These are phyloP conservation scores for Antechinus stuartii DNA, from an alignment of 2,113 vertebrate species.

Conservation along the genomic window DNA sequence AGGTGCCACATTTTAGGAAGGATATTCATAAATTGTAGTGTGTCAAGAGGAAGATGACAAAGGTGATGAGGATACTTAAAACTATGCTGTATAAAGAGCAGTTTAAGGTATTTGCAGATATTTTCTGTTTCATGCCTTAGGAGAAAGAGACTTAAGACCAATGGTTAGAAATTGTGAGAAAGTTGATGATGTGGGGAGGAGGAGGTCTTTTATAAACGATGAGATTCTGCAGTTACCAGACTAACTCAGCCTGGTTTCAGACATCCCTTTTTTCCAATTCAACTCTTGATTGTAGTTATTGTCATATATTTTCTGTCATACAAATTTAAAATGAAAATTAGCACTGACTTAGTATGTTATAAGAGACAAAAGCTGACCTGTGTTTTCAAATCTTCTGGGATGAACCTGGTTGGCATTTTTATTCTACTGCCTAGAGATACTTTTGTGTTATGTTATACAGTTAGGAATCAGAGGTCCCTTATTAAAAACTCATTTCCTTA, in stretches of 20 bases:
- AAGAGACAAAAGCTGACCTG: constrained; percentile 20
- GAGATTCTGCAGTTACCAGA: not conserved
- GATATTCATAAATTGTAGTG: no score
- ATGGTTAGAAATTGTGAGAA: not conserved
- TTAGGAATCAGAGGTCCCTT: constrained; percentile 10
- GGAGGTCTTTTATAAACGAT: not conserved
- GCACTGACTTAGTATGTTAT: constrained; percentile 46
- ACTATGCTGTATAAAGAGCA: no score
- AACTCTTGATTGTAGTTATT: not conserved
- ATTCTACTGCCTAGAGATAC: not conserved
- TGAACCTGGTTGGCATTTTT: not conserved
- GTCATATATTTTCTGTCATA: not conserved
- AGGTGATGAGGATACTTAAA: no score
- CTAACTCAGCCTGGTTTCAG: not conserved
- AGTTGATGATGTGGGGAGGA: not conserved
- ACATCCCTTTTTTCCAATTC: not conserved
- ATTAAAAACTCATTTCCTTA: not conserved
- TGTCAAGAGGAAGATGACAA: no score
- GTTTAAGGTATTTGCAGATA: no score
- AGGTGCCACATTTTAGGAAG: no score
- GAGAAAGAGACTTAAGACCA: not conserved
- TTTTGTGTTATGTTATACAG: constrained; percentile 40
- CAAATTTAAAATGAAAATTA: constrained; percentile 55
- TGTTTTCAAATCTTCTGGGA: constrained; percentile 32
- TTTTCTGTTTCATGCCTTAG: not conserved